Base-by-base conservation (phyloP, 2,113 vertebrate species). In the Orthonyx spaldingii region DNA sequence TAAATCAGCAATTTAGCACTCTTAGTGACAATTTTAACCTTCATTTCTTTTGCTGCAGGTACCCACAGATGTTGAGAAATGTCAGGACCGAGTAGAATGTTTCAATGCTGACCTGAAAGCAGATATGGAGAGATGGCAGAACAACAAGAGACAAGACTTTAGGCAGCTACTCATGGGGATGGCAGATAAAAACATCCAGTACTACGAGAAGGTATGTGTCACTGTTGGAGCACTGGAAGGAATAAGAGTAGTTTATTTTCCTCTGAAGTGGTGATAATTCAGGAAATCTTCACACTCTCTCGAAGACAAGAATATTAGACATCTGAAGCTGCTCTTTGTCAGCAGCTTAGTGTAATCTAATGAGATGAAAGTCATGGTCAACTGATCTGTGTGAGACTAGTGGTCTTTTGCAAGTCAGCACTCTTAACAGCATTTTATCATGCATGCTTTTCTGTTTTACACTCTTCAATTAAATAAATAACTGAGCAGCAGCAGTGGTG, bases 41-140 rank as follows among this genome's bases (percentile, higher is more conserved):
- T 71, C 0, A 9, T 80, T 91, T 87, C 12, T 72, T 70, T 92
- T 85, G 20, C 33, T 76, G 27, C 95, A 99, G 99, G 98, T 99
- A 68, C 99, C 99, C 1, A 95, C 97, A 16, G 99, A 99, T 10
- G 99, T 99, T 46, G 99, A 99, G 97, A 99, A 98, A 46, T 99
- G 99, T 95, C 99, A 99, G 96, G 99, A 99, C 85, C 98, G 99
- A 41, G 97, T 99, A 96, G 99, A 99, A 85, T 99, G 99, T 95
- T 99, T 99, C 95, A 99, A 99, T 22, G 99, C 99, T 3, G 99
- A 99, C 91, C 98, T 99, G 95, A 99, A 99, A 95, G 99, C 99
- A 1, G 99, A 99, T 97, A 99, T 99, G 99, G 99, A 99, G 90
- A 98, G 99, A 95, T 99, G 99, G 99, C 99, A 99, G 96, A 98